Evolutionary conservation across 64 coral and sea anemone species (phyloP).

Genomic region (Hydrozoanthus tunicans): DNA sequence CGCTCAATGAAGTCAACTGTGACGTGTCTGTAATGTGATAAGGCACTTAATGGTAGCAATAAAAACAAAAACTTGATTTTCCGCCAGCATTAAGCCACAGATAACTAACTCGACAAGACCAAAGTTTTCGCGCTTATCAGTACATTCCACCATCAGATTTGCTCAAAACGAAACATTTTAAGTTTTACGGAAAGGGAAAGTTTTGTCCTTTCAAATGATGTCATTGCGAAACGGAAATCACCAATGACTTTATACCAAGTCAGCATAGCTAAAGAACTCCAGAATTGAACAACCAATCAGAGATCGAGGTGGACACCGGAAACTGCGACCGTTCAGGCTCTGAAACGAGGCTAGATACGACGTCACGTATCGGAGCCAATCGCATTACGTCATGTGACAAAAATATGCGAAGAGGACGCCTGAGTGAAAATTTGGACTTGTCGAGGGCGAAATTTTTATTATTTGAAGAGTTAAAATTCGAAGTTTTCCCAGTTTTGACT

Average conservation of each 20-base stretch:
- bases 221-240: conserved; percentile 44
- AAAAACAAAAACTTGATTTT: too few species aligned
- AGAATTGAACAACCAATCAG: conserved; percentile 17
- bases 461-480: conserved; percentile 68
- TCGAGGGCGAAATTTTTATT: conserved; percentile 62
- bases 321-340: conserved; percentile 13
- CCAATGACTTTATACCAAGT: conserved; percentile 75
- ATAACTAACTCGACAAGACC: too few species aligned
- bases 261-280: conserved; percentile 63
- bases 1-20: too few species aligned
- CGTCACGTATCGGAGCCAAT: conserved; percentile 68
- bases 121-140: too few species aligned
- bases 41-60: too few species aligned
- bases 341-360: conserved; percentile 71
- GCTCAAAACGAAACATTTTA: neutral
- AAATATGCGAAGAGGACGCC: conserved; percentile 94
- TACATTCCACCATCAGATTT: too few species aligned
- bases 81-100: too few species aligned
- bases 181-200: neutral
- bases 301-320: conserved; percentile 9
- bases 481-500: conserved; percentile 50
- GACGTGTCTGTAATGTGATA: too few species aligned
- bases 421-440: conserved; percentile 46
- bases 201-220: conserved; percentile 31
- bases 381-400: conserved; percentile 99